Conservation (phyloP, 2,113 vertebrate genomes). For the Lamprologus callipterus region DNA sequence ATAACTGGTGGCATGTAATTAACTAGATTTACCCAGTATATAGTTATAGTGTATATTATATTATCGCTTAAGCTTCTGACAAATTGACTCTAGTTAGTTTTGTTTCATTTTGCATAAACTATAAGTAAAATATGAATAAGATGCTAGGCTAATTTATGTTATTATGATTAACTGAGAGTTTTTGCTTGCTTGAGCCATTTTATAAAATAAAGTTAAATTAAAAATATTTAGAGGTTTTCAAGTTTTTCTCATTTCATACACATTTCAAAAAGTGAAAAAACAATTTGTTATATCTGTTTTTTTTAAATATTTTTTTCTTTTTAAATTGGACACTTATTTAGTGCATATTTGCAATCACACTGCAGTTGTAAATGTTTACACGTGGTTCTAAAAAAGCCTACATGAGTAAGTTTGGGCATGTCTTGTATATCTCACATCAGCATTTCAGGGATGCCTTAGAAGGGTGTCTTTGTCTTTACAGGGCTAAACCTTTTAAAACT, state of each 20-base stretch:
- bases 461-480: neutral
- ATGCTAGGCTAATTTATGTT: neutral
- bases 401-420: neutral
- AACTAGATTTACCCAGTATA: neutral
- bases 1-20: neutral
- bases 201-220: neutral
- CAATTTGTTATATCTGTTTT: neutral
- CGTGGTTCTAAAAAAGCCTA: neutral
- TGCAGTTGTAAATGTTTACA: neutral
- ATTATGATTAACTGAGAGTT: neutral
- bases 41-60: neutral
- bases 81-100: neutral
- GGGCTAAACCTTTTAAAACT: neutral
- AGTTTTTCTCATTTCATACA: neutral
- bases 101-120: neutral
- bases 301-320: rapidly evolving
- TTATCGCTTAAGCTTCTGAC: neutral
- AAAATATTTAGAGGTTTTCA: neutral
- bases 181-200: neutral
- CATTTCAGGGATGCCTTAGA: neutral
- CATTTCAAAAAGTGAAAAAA: neutral
- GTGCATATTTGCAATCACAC: neutral
- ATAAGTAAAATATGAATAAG: neutral
- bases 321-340: neutral
- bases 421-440: neutral